Conservation (phyloP, 2,888 invertebrate genomes). For the Hipparchia sbordonii region DNA sequence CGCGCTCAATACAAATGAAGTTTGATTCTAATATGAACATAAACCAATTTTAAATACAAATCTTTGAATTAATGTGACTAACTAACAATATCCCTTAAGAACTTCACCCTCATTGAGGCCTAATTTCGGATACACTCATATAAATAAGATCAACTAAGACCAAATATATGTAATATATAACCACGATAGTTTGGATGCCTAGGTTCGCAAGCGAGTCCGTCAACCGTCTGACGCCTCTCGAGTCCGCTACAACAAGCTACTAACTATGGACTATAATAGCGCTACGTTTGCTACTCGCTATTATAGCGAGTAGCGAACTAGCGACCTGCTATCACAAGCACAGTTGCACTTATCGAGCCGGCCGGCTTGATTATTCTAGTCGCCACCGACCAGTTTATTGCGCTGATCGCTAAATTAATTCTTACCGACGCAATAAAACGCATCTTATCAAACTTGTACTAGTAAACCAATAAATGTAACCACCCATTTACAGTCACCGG, state of each 20-base stretch:
- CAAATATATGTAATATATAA: background rate
- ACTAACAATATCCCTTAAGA: too few species aligned
- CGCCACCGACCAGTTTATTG: constrained; percentile 36
- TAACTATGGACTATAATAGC: background rate
- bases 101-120: too few species aligned
- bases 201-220: constrained; percentile 1
- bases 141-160: too few species aligned
- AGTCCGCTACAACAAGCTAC: constrained; percentile 17
- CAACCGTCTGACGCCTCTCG: background rate
- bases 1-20: too few species aligned
- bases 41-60: too few species aligned
- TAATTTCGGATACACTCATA: too few species aligned
- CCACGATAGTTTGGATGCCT: background rate
- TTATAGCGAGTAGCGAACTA: constrained; percentile 29
- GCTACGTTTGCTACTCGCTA: too few species aligned
- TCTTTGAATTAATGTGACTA: too few species aligned
- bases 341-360: constrained; percentile 41
- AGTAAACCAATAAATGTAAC: constrained; percentile 23
- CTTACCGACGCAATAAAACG: constrained; percentile 35
- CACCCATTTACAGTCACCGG: constrained; percentile 21
- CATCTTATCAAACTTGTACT: constrained; percentile 25
- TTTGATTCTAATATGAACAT: too few species aligned
- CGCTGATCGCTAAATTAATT: constrained; percentile 35
- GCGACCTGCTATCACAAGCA: constrained; percentile 32
- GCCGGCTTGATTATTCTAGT: constrained; percentile 42